Evolutionary conservation across 2,888 invertebrate species (phyloP).

Genomic region (Altica lythri): DNA sequence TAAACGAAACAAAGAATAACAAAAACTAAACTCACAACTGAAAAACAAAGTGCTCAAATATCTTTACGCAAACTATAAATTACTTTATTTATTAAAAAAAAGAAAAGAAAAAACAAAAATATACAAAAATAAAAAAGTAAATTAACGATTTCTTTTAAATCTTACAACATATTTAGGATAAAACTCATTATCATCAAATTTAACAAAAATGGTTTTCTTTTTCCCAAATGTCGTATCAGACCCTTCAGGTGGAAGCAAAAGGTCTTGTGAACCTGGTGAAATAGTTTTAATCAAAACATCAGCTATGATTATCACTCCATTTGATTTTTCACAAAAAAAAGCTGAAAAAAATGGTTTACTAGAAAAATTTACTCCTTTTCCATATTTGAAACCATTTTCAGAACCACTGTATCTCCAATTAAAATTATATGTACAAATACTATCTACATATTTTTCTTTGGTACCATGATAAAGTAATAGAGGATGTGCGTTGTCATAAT

Average conservation of each 20-base stretch:
- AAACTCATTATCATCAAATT: slow-evolving; percentile 1
- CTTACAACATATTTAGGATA: slow-evolving; percentile 1
- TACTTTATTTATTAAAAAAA: too few species aligned
- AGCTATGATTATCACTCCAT: neutral
- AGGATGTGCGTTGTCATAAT: neutral
- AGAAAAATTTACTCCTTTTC: slow-evolving; percentile 5
- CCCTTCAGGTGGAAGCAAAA: neutral
- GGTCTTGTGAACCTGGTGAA: neutral
- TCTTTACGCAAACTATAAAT: too few species aligned
- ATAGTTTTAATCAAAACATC: neutral
- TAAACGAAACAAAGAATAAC: too few species aligned
- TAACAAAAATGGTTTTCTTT: neutral
- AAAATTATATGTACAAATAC: slow-evolving; percentile 3
- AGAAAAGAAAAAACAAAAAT: too few species aligned
- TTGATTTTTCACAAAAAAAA: neutral
- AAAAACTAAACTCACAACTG: too few species aligned
- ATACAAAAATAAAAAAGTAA: too few species aligned
- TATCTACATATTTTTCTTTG: slow-evolving; percentile 4
- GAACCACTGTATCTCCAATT: slow-evolving; percentile 1
- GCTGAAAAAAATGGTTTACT: neutral
- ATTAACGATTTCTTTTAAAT: too few species aligned
- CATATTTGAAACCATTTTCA: neutral
- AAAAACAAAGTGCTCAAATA: too few species aligned
- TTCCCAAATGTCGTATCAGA: neutral
- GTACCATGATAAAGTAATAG: neutral